A percentile compares a stretch with the other conserved stretches of the same genome.
Conservation (phyloP, 2,888 invertebrate species). For the Lithophane semibrunnea region DNA sequence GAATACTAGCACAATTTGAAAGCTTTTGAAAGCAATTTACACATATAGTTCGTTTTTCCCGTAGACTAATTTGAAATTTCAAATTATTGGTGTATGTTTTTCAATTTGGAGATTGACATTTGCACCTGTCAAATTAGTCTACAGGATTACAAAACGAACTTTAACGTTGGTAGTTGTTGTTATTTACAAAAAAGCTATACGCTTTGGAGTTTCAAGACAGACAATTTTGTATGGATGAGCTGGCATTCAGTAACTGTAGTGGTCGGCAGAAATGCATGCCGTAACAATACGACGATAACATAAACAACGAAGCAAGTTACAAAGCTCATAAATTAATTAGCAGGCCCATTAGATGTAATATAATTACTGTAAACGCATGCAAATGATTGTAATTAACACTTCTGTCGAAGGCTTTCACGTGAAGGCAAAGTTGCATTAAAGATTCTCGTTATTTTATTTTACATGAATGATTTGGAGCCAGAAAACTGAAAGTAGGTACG, state of each 20-base stretch:
- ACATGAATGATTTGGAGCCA: background rate
- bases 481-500: background rate
- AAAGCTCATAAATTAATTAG: slow-evolving; percentile 61
- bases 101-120: too few relatives aligned
- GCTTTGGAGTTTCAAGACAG: background rate
- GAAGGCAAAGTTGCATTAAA: background rate
- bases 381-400: slow-evolving; percentile 58
- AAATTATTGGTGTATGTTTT: too few relatives aligned
- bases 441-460: background rate
- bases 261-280: slow-evolving; percentile 1
- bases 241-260: background rate
- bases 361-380: slow-evolving; percentile 57
- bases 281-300: slow-evolving; percentile 40
- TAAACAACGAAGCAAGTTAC: slow-evolving; percentile 42
- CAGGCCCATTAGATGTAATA: slow-evolving; percentile 45
- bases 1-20: background rate
- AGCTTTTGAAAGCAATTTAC: background rate
- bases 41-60: background rate
- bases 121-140: too few relatives aligned
- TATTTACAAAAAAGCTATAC: background rate
- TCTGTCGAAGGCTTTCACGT: slow-evolving; percentile 30
- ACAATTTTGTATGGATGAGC: background rate
- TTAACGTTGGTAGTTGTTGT: background rate
- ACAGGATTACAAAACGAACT: too few relatives aligned
- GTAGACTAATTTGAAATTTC: too few relatives aligned